Evolutionary conservation across 2,888 invertebrate genomes (phyloP).

Genomic region (Bellardia bayeri): DNA sequence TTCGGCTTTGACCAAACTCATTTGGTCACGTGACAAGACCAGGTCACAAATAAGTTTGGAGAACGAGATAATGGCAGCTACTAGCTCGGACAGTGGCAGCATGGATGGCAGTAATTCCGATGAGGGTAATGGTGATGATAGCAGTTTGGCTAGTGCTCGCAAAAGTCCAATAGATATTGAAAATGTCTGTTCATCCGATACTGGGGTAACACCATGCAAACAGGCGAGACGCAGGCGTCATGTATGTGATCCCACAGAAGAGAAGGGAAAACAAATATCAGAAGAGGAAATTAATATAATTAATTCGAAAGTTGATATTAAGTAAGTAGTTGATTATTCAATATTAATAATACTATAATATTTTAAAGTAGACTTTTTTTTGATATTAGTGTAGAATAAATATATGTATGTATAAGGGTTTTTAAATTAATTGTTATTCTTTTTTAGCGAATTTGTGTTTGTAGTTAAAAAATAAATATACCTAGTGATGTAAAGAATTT

Average conservation of each 20-base stretch:
- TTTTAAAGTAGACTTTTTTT: too few species aligned
- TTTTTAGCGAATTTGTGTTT: too few species aligned
- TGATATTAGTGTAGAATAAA: too few species aligned
- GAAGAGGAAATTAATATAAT: slow-evolving; percentile 77
- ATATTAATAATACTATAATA: too few species aligned
- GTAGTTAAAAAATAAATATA: too few species aligned
- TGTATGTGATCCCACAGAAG: slow-evolving; percentile 81
- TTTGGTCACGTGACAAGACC: slow-evolving; percentile 91
- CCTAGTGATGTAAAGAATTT: too few species aligned
- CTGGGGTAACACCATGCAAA: slow-evolving; percentile 86
- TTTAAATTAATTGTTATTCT: too few species aligned
- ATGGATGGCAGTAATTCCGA: slow-evolving; percentile 92
- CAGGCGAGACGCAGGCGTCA: slow-evolving; percentile 83
- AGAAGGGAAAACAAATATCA: slow-evolving; percentile 78
- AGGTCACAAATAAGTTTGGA: slow-evolving; percentile 84
- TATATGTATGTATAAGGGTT: too few species aligned
- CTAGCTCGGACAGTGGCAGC: slow-evolving; percentile 92
- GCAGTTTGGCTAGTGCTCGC: slow-evolving; percentile 86
- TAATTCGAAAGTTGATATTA: slow-evolving; percentile 79
- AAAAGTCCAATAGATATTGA: slow-evolving; percentile 85
- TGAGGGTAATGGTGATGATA: slow-evolving; percentile 86
- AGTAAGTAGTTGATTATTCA: slow-evolving; percentile 75
- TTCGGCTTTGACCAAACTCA: slow-evolving; percentile 94
- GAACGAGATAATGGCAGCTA: slow-evolving; percentile 83
- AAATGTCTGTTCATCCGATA: slow-evolving; percentile 83